These are phyloP conservation scores for Rhinichthys klamathensis DNA, from an alignment of 2,113 vertebrate genomes.

Conservation along the genomic window DNA sequence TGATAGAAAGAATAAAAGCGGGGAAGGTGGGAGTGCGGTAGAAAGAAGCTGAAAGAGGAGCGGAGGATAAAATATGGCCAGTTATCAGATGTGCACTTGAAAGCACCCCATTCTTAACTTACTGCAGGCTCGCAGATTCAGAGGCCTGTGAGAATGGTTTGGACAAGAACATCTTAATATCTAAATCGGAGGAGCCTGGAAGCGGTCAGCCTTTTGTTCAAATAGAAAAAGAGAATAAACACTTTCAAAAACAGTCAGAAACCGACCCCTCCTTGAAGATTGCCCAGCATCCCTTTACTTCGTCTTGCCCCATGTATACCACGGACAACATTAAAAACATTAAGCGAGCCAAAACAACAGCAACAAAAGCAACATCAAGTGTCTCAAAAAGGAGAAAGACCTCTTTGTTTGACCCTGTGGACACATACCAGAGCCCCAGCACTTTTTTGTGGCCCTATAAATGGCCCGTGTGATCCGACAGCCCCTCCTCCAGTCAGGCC, in stretches of 20 bases:
- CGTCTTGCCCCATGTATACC: neutral
- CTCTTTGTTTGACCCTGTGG: slow-evolving; percentile 48
- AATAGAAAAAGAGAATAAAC: neutral
- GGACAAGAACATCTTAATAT: slow-evolving; percentile 38
- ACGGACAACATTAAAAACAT: slow-evolving; percentile 25
- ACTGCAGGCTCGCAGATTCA: slow-evolving; percentile 50
- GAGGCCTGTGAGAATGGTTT: slow-evolving; percentile 27
- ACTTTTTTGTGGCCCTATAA: slow-evolving; percentile 37
- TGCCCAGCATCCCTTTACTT: neutral
- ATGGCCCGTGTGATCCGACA: slow-evolving; percentile 39
- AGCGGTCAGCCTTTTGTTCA: neutral
- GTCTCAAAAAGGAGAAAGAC: slow-evolving; percentile 25
- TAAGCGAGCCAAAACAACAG: slow-evolving; percentile 15
- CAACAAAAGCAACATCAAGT: slow-evolving; percentile 27
- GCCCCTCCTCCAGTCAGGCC: slow-evolving; percentile 57
- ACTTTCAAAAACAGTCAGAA: neutral
- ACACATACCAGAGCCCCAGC: slow-evolving; percentile 33
- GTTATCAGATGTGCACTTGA: slow-evolving; percentile 58
- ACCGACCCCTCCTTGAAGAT: neutral
- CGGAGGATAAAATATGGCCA: slow-evolving; percentile 48
- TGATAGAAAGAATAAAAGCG: slow-evolving; percentile 32
- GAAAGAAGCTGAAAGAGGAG: neutral
- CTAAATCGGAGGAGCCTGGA: neutral
- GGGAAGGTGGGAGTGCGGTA: slow-evolving; percentile 22
- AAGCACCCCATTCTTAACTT: slow-evolving; percentile 58